phyloP scores from a whole-genome alignment of 2,888 invertebrate species.

The Scrobipalpa costella region DNA sequence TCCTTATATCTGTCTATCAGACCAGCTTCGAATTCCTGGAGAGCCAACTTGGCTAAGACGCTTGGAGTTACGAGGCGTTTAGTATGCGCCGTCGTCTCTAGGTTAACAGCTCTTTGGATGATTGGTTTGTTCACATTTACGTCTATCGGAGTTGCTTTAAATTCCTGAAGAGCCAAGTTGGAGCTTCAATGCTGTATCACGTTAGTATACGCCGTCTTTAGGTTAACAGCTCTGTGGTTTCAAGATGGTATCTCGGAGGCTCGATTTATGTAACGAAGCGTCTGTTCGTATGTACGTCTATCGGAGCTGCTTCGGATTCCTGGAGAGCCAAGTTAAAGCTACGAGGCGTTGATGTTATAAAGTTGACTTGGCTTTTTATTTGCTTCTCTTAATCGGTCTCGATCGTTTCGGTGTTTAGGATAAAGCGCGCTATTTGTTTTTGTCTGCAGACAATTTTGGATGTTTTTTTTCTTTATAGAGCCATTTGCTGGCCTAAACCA shows the following conservation, averaged over 20 bases:
- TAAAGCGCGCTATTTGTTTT: background rate
- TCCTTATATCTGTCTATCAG: constrained; percentile 29
- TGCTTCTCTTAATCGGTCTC: background rate
- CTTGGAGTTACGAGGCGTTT: too few species aligned
- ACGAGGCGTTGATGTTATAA: constrained; percentile 15
- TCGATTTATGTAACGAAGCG: constrained; percentile 55
- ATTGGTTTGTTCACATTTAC: too few species aligned
- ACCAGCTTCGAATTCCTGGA: background rate
- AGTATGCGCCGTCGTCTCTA: too few species aligned
- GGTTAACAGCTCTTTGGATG: too few species aligned
- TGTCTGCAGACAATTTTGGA: too few species aligned
- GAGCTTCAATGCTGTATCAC: background rate
- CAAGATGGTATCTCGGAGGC: constrained; percentile 50
- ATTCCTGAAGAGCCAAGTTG: background rate
- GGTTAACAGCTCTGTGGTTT: background rate
- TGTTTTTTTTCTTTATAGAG: too few species aligned
- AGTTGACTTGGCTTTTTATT: background rate
- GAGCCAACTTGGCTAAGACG: too few species aligned
- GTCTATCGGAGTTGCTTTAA: background rate
- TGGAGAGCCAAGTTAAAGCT: constrained; percentile 5
- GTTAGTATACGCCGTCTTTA: background rate
- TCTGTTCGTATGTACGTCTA: constrained; percentile 31
- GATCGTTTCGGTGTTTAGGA: background rate
- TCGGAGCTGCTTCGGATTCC: constrained; percentile 11
- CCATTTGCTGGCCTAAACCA: too few species aligned